A percentile compares a stretch with the other conserved stretches of the same genome.
Conservation (phyloP, 1,140 invertebrate genomes). For the Solen grandis region DNA sequence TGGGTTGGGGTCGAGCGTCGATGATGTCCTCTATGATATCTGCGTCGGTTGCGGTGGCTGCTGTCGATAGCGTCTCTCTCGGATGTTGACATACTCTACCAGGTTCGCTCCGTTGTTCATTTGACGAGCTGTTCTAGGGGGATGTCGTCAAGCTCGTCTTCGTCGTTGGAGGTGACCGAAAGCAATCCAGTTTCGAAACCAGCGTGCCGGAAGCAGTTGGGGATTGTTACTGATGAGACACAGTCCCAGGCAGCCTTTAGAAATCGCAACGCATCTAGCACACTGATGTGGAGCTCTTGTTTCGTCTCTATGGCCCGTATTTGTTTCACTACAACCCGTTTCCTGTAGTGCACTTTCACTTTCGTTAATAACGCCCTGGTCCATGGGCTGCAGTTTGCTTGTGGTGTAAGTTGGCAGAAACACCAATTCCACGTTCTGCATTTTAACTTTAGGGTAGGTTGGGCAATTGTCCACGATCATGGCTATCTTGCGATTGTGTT, state of each 20-base stretch:
- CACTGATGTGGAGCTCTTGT: background rate
- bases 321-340: background rate
- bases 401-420: slow-evolving; percentile 57
- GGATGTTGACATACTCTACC: background rate
- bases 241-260: slow-evolving; percentile 24
- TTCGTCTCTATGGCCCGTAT: background rate
- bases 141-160: slow-evolving; percentile 29
- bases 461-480: slow-evolving; percentile 55
- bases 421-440: slow-evolving; percentile 28
- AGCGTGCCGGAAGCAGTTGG: slow-evolving; percentile 52
- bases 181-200: slow-evolving; percentile 4
- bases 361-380: slow-evolving; percentile 61
- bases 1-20: background rate
- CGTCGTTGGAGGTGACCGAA: background rate
- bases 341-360: slow-evolving; percentile 36
- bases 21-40: background rate
- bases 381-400: slow-evolving; percentile 56
- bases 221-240: slow-evolving; percentile 30
- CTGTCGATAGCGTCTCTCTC: background rate
- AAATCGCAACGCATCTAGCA: slow-evolving; percentile 35
- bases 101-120: background rate
- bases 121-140: background rate
- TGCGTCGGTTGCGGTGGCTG: background rate
- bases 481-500: slow-evolving; percentile 24
- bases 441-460: slow-evolving; percentile 23